phyloP scores from a whole-genome alignment of 1,140 invertebrate species.

The Atta colombica region DNA sequence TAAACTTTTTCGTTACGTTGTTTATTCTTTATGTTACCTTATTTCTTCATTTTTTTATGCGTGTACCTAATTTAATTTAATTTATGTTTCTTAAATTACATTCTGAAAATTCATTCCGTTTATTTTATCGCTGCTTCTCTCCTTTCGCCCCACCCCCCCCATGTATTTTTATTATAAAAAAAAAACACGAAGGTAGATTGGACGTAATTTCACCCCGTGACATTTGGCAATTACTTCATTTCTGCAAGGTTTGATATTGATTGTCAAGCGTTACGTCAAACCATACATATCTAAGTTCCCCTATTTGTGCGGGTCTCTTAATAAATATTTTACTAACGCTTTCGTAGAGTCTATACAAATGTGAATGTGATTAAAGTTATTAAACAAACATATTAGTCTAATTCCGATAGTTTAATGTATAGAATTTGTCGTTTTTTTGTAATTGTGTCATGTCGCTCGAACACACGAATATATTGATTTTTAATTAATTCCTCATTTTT shows the following conservation, averaged over 20 bases:
- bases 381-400: not conserved
- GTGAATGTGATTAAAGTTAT: conserved; percentile 1
- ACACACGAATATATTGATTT: not conserved
- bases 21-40: conserved; percentile 69
- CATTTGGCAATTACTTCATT: conserved; percentile 54
- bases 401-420: not conserved
- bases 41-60: conserved; percentile 21
- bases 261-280: conserved; percentile 38
- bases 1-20: conserved; percentile 72
- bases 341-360: not conserved
- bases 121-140: conserved; percentile 28
- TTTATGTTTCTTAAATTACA: not conserved
- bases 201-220: conserved; percentile 42
- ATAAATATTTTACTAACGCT: conserved; percentile 48
- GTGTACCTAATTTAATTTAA: not conserved
- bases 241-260: conserved; percentile 30
- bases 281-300: conserved; percentile 11
- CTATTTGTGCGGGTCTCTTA: conserved; percentile 12
- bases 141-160: not conserved
- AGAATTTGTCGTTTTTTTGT: not conserved
- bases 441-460: not conserved
- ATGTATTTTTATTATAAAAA: conserved; percentile 20
- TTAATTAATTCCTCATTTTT: not conserved
- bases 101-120: conserved; percentile 13
- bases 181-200: conserved; percentile 16